These are phyloP conservation scores for Drosophila infuscata DNA, from an alignment of 2,888 invertebrate species.

Conservation along the genomic window DNA sequence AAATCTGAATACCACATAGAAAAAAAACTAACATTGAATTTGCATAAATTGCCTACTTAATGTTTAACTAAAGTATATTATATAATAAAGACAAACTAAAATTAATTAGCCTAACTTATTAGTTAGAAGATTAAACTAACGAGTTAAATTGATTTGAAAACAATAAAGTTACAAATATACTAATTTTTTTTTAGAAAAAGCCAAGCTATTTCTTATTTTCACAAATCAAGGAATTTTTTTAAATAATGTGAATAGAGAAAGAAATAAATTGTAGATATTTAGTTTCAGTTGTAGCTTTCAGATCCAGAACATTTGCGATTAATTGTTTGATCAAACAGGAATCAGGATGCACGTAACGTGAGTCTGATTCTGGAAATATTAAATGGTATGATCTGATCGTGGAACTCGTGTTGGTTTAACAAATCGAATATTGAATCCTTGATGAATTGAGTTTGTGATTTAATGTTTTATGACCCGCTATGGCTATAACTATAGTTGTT, in stretches of 20 bases:
- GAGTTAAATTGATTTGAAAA: background rate
- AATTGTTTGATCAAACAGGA: conserved; percentile 20
- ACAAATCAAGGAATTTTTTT: background rate
- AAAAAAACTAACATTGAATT: background rate
- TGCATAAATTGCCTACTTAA: background rate
- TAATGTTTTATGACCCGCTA: conserved; percentile 29
- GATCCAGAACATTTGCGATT: conserved; percentile 40
- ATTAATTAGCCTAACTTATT: background rate
- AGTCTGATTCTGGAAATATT: conserved; percentile 31
- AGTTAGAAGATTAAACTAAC: background rate
- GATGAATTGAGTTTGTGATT: conserved; percentile 48
- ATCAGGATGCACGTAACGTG: conserved; percentile 1
- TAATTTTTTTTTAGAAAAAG: background rate
- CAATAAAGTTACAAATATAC: background rate
- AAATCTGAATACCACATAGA: conserved; percentile 21
- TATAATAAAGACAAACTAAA: background rate
- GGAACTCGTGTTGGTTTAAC: conserved; percentile 22
- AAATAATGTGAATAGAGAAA: background rate
- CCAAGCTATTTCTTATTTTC: background rate
- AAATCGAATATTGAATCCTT: conserved; percentile 38
- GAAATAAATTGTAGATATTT: background rate
- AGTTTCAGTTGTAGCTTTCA: conserved; percentile 19
- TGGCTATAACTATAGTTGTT: conserved; percentile 4
- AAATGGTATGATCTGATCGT: conserved; percentile 37
- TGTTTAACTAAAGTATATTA: background rate